Evolutionary conservation across 2,113 vertebrate species (phyloP).

Genomic region (Morone saxatilis): DNA sequence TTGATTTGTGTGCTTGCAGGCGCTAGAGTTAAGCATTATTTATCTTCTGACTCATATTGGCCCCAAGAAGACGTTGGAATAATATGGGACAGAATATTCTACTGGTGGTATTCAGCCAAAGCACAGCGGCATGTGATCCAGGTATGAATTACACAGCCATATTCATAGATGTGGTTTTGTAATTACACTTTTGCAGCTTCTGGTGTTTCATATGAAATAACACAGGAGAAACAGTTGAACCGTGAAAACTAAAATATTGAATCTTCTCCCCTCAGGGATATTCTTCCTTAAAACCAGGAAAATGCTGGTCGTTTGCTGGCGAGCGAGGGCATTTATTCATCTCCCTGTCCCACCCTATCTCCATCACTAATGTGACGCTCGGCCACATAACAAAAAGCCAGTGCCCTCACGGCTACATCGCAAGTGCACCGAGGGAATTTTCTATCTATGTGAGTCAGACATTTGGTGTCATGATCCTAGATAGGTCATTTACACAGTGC

Average conservation of each 20-base stretch:
- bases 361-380: neutral
- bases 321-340: neutral
- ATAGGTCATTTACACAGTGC: neutral
- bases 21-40: neutral
- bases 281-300: neutral
- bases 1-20: constrained; percentile 1
- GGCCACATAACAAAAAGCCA: neutral
- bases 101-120: neutral
- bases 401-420: neutral
- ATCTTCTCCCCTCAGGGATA: neutral
- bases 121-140: neutral
- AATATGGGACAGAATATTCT: accelerated
- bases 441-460: neutral
- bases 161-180: neutral
- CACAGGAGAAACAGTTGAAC: neutral
- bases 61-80: accelerated
- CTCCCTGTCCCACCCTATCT: neutral
- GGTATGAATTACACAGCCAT: neutral
- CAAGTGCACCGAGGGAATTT: constrained; percentile 6
- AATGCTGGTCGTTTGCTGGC: constrained; percentile 6
- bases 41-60: neutral
- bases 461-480: neutral
- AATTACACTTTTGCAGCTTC: neutral
- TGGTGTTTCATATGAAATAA: neutral
- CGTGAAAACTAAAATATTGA: neutral